phyloP scores from a whole-genome alignment of 2,113 vertebrate genomes.

The Perca flavescens region DNA sequence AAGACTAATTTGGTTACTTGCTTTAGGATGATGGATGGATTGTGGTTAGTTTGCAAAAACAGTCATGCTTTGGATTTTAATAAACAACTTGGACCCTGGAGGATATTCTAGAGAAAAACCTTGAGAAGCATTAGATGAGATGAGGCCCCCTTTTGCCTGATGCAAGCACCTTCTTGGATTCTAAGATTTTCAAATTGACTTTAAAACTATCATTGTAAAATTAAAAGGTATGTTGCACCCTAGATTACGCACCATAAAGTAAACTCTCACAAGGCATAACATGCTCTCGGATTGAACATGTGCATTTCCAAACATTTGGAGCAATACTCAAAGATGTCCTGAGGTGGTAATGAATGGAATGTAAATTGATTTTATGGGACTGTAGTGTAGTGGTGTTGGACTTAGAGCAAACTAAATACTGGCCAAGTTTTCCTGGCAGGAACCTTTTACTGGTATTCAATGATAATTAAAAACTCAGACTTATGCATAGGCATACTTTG shows the following conservation, averaged over 20 bases:
- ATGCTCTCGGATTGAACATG: conserved; percentile 17
- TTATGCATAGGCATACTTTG: conserved; percentile 83
- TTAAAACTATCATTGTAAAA: conserved; percentile 23
- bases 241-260: conserved; percentile 12
- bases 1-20: conserved; percentile 58
- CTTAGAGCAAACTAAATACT: conserved; percentile 57
- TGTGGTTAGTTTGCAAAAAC: conserved; percentile 64
- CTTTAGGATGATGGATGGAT: conserved; percentile 69
- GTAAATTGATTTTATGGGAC: conserved; percentile 68
- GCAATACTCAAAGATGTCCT: conserved; percentile 43
- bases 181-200: conserved; percentile 3
- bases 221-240: conserved; percentile 11
- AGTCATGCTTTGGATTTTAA: conserved; percentile 66
- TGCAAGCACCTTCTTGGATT: conserved; percentile 13
- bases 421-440: conserved; percentile 65
- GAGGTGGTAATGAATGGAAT: conserved; percentile 69
- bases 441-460: conserved; percentile 72
- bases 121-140: conserved; percentile 25
- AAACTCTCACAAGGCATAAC: conserved; percentile 18
- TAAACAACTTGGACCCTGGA: conserved; percentile 68
- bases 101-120: conserved; percentile 47
- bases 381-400: conserved; percentile 54
- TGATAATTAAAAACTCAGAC: conserved; percentile 79
- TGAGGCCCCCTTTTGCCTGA: conserved; percentile 11
- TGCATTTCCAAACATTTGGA: conserved; percentile 17